These are phyloP conservation scores for Mus spicilegus DNA, from an alignment of 2,113 vertebrate species.

Conservation along the genomic window DNA sequence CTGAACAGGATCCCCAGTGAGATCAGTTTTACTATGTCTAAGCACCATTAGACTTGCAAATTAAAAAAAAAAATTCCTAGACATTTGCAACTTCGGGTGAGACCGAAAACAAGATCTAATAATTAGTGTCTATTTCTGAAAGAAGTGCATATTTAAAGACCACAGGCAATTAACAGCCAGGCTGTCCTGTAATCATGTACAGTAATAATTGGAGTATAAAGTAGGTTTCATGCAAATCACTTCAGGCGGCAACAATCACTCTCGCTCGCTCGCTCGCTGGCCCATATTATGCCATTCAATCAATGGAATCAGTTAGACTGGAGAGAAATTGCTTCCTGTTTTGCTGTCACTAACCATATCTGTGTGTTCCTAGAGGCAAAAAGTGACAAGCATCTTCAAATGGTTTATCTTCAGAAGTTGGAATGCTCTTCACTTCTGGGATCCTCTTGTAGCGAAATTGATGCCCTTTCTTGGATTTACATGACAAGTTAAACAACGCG, in stretches of 20 bases:
- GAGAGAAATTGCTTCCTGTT: background rate
- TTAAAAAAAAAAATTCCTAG: constrained; percentile 80
- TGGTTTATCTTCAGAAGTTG: background rate
- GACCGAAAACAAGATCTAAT: constrained; percentile 89
- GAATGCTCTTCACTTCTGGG: background rate
- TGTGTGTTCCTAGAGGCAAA: constrained; percentile 42
- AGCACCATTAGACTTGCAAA: constrained; percentile 91
- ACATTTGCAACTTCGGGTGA: constrained; percentile 89
- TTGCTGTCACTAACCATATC: background rate
- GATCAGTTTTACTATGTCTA: constrained; percentile 87
- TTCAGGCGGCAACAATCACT: constrained; percentile 78
- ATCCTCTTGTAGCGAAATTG: constrained; percentile 7
- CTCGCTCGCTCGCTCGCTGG: constrained; percentile 10
- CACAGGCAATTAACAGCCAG: constrained; percentile 89
- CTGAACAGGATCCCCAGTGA: constrained; percentile 85
- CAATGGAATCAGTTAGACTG: background rate
- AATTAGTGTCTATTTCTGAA: constrained; percentile 91
- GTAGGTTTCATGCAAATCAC: constrained; percentile 87
- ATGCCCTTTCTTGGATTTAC: background rate
- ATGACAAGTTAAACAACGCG: constrained; percentile 26
- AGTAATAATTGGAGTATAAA: constrained; percentile 80
- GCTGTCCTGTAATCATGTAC: constrained; percentile 89
- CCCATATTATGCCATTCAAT: background rate
- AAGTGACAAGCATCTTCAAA: background rate
- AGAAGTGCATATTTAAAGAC: constrained; percentile 90